phyloP scores from a whole-genome alignment of 2,113 vertebrate genomes.

The Argyrosomus japonicus region DNA sequence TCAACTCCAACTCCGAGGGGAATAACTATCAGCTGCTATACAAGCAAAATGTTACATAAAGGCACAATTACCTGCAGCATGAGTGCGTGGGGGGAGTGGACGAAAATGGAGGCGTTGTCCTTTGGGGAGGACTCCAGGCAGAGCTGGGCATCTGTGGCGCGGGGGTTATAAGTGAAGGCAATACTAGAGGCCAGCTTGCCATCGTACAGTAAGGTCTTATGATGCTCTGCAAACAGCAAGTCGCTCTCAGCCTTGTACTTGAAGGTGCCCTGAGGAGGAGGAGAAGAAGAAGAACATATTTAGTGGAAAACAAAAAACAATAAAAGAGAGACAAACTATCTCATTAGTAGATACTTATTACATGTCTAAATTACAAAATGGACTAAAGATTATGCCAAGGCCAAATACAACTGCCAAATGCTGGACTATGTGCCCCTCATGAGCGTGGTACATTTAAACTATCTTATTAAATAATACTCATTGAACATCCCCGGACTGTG shows the following conservation, averaged over 20 bases:
- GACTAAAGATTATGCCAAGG: not conserved
- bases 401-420: too few species aligned
- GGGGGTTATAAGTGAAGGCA: constrained; percentile 96
- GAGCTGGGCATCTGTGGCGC: constrained; percentile 97
- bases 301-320: not conserved
- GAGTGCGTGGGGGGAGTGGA: constrained; percentile 98
- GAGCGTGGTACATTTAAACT: not conserved
- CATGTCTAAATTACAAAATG: not conserved
- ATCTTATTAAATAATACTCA: not conserved
- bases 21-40: not conserved
- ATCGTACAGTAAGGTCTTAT: constrained; percentile 94
- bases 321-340: not conserved
- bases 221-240: constrained; percentile 95
- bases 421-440: not conserved
- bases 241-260: constrained; percentile 98
- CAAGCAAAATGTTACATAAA: not conserved
- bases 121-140: constrained; percentile 98
- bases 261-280: constrained; percentile 90
- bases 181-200: constrained; percentile 93
- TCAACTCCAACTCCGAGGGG: not conserved
- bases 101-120: constrained; percentile 96
- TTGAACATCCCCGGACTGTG: not conserved
- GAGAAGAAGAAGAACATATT: not conserved
- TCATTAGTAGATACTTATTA: too few species aligned
- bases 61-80: constrained; percentile 94